Conservation (phyloP, 2,888 invertebrate species). For the Tenthredo notha region DNA sequence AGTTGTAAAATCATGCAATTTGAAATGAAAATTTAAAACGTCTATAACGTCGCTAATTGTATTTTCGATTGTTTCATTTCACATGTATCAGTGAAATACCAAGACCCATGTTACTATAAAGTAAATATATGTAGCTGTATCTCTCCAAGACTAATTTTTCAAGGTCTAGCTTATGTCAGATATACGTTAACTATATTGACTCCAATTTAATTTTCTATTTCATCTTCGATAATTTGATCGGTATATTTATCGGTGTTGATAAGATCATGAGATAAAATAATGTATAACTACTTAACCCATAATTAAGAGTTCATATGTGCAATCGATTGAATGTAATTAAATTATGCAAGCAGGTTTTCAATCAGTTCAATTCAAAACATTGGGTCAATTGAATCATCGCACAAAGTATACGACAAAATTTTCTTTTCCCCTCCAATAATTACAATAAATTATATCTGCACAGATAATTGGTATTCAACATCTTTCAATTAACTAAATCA, state of each 20-base stretch:
- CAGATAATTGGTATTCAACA: background rate
- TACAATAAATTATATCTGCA: background rate
- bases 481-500: background rate
- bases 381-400: background rate
- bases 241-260: background rate
- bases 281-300: background rate
- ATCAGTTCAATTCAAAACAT: background rate
- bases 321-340: conserved; percentile 5
- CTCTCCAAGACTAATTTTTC: background rate
- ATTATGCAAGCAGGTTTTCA: background rate
- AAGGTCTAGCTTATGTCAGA: background rate
- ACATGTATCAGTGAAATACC: background rate
- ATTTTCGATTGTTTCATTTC: background rate
- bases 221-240: background rate
- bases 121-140: background rate
- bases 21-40: background rate
- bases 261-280: background rate
- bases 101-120: background rate
- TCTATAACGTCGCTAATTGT: background rate
- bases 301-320: background rate
- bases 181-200: background rate
- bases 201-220: background rate
- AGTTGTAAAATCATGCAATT: too few species aligned
- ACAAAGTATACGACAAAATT: background rate
- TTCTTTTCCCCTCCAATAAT: background rate